phyloP scores from a whole-genome alignment of 2,797 vertebrate genomes.

The Hirundo rustica region DNA sequence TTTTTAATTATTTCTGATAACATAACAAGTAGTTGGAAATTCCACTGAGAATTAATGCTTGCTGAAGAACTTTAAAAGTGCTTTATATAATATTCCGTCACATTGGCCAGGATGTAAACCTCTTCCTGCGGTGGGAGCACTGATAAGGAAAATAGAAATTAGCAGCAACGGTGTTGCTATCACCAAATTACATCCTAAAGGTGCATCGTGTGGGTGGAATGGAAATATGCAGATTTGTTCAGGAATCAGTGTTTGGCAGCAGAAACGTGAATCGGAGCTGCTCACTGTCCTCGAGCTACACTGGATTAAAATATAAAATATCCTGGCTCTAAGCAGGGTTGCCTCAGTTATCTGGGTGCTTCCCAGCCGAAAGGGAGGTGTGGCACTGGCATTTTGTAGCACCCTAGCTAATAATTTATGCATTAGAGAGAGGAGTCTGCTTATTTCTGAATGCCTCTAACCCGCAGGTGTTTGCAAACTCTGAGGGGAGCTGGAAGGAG shows the following conservation, averaged over 20 bases:
- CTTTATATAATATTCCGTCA: constrained; percentile 11
- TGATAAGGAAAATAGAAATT: constrained; percentile 51
- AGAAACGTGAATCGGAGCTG: background rate
- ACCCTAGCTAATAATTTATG: constrained; percentile 5
- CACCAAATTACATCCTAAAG: constrained; percentile 46
- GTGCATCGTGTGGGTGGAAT: background rate
- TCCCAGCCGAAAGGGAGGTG: background rate
- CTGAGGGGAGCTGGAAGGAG: background rate
- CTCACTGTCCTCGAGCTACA: background rate
- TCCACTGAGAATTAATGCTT: background rate
- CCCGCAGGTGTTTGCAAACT: background rate
- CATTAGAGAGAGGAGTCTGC: background rate
- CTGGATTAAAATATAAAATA: background rate
- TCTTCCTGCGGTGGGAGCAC: background rate
- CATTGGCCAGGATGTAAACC: background rate
- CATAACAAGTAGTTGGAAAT: background rate
- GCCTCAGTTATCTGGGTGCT: background rate
- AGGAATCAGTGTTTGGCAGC: constrained; percentile 6
- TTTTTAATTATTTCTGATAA: background rate
- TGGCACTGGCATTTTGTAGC: background rate
- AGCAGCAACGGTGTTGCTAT: background rate
- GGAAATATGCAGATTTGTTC: constrained; percentile 12
- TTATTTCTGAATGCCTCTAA: background rate
- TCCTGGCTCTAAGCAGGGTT: background rate
- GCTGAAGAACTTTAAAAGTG: background rate